Evolutionary conservation across 2,888 invertebrate species (phyloP).

Genomic region (Andrena praecox): DNA sequence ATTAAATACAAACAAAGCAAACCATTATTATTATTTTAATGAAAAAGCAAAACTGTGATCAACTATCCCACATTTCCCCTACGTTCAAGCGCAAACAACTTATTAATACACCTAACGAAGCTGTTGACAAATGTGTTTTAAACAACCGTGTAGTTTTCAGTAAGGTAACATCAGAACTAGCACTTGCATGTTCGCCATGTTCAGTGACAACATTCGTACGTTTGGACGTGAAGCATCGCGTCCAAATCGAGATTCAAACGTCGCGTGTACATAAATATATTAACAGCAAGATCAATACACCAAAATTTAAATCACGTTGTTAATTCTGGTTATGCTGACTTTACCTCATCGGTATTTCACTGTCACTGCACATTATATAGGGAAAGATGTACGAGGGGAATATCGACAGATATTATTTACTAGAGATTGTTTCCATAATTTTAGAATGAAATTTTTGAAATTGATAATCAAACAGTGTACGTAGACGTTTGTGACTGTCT

Average conservation of each 20-base stretch:
- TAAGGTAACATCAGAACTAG: not conserved
- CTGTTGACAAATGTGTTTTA: not conserved
- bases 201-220: slow-evolving; percentile 10
- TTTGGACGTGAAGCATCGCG: slow-evolving; percentile 15
- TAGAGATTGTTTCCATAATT: slow-evolving; percentile 72
- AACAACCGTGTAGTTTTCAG: not conserved
- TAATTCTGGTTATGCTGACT: slow-evolving; percentile 73
- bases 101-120: not conserved
- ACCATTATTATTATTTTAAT: no score
- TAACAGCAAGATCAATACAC: slow-evolving; percentile 76
- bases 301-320: slow-evolving; percentile 71
- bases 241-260: slow-evolving; percentile 40
- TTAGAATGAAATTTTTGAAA: slow-evolving; percentile 21
- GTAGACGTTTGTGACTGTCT: no score
- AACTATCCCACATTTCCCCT: no score
- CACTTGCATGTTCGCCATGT: not conserved
- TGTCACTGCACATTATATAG: slow-evolving; percentile 43
- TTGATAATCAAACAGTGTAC: not conserved
- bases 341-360: slow-evolving; percentile 65
- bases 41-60: no score
- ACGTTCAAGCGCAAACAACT: no score
- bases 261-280: slow-evolving; percentile 67
- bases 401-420: slow-evolving; percentile 77
- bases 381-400: slow-evolving; percentile 75
- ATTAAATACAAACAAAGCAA: no score